Conservation (phyloP, 2,113 vertebrate species). For the Eulemur macaco region DNA sequence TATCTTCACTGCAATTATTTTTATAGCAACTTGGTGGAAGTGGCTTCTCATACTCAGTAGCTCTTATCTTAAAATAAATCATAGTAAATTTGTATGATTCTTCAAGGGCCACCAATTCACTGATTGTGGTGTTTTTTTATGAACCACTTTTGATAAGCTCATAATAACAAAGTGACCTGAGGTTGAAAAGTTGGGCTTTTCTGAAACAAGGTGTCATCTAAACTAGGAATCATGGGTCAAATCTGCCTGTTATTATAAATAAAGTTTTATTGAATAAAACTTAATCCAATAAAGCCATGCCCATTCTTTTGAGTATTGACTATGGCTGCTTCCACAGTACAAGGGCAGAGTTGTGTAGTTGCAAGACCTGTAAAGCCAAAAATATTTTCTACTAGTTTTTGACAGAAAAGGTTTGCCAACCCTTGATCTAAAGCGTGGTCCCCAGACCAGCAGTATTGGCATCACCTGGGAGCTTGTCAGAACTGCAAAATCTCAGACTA, state of each 20-base stretch:
- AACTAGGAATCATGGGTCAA: neutral
- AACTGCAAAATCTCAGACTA: neutral
- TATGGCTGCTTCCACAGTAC: neutral
- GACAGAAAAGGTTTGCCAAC: neutral
- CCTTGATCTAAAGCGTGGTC: neutral
- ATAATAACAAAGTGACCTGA: neutral
- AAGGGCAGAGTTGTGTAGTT: neutral
- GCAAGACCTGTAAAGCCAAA: neutral
- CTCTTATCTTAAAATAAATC: neutral
- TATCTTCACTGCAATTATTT: constrained; percentile 23
- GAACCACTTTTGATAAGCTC: neutral
- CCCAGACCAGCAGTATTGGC: no score
- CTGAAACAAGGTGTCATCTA: neutral
- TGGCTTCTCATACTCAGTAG: neutral
- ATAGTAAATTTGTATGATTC: neutral
- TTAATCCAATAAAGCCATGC: neutral
- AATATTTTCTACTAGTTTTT: neutral
- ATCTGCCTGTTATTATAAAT: neutral
- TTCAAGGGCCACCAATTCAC: neutral
- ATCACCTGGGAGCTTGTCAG: neutral
- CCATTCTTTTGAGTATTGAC: neutral
- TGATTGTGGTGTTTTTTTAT: neutral
- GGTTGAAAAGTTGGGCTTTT: neutral
- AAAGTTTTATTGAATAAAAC: neutral
- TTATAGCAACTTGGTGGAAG: neutral